Evolutionary conservation across 2,888 invertebrate genomes (phyloP).

Genomic region (Pseudeuparius sepicola): DNA sequence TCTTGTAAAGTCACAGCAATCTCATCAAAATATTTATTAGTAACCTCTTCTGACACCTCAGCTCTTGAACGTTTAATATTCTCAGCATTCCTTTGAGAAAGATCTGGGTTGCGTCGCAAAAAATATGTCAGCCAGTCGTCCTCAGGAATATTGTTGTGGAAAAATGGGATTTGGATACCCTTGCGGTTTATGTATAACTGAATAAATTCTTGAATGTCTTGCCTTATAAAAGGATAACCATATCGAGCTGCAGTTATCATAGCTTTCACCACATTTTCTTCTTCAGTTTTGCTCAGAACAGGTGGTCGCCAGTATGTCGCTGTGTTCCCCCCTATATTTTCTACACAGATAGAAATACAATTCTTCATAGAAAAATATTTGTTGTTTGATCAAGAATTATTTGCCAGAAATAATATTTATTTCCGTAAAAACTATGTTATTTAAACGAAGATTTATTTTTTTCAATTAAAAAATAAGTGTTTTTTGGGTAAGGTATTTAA

Average conservation of each 20-base stretch:
- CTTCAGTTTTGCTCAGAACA: conserved; percentile 1
- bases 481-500: no score
- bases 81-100: conserved; percentile 12
- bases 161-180: no score
- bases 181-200: no score
- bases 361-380: no score
- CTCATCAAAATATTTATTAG: conserved; percentile 16
- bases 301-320: background rate
- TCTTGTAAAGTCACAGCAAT: conserved; percentile 4
- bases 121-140: background rate
- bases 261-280: background rate
- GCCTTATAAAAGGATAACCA: conserved; percentile 2
- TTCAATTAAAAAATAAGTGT: no score
- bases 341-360: no score
- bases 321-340: background rate
- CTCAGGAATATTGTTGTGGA: background rate
- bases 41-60: conserved; percentile 14
- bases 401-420: no score
- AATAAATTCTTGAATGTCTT: no score
- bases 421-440: no score
- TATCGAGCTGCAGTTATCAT: background rate
- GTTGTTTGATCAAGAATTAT: no score
- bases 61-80: conserved; percentile 21
- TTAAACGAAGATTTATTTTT: no score
- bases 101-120: background rate